Conservation (phyloP, 2,888 invertebrate species). For the Cryptocheilus praepositus region DNA sequence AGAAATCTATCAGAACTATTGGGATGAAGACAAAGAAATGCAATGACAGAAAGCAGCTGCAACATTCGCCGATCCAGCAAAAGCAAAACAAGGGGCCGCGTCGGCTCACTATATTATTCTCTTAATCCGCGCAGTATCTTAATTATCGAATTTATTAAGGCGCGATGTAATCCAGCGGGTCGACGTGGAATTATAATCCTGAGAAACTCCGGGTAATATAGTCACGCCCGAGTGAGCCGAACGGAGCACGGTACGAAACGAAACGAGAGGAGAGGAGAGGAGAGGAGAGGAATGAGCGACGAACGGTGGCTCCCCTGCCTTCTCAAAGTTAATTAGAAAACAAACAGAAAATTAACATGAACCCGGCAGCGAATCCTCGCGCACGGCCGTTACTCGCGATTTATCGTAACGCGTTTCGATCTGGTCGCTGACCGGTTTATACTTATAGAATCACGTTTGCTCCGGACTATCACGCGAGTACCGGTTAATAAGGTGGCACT, state of each 20-base stretch:
- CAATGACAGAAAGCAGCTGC: neutral
- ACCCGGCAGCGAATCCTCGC: conserved; percentile 66
- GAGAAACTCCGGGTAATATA: conserved; percentile 44
- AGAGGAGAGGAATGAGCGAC: conserved; percentile 3
- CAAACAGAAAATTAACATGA: conserved; percentile 70
- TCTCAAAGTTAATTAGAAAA: conserved; percentile 69
- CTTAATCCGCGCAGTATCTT: conserved; percentile 47
- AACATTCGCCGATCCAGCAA: neutral
- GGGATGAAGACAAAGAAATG: too few relatives aligned
- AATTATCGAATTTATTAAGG: conserved; percentile 53
- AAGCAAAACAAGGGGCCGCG: neutral
- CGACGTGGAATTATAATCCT: conserved; percentile 48
- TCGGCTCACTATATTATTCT: conserved; percentile 26
- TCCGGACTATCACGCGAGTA: conserved; percentile 7
- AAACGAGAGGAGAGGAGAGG: neutral
- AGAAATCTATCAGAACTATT: too few relatives aligned
- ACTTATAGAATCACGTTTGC: conserved; percentile 34
- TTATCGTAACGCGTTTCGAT: conserved; percentile 70
- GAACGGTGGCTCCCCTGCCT: conserved; percentile 16
- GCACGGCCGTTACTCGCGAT: conserved; percentile 65
- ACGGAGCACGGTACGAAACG: neutral
- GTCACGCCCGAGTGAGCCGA: conserved; percentile 44
- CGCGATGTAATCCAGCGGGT: conserved; percentile 34
- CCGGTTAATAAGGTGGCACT: too few relatives aligned
- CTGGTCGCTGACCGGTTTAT: conserved; percentile 60